These are phyloP conservation scores for Sebastes hopkinsi DNA, from an alignment of 2,797 vertebrate genomes.

Conservation along the genomic window DNA sequence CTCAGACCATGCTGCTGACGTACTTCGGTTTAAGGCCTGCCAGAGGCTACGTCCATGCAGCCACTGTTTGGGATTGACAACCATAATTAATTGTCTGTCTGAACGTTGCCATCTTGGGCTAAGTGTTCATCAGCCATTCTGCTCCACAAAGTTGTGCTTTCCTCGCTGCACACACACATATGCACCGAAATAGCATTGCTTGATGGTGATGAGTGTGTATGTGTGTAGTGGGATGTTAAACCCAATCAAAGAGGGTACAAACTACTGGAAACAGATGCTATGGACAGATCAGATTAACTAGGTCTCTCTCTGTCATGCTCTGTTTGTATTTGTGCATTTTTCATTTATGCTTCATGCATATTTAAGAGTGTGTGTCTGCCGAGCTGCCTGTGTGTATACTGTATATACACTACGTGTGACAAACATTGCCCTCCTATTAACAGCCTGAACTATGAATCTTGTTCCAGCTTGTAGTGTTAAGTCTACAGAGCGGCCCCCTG, in stretches of 20 bases:
- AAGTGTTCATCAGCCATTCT: conserved; percentile 31
- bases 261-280: conserved; percentile 44
- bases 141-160: conserved; percentile 14
- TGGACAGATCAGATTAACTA: conserved; percentile 1
- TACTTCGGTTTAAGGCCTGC: background rate
- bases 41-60: conserved; percentile 25
- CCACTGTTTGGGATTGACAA: conserved; percentile 13
- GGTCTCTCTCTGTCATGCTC: background rate
- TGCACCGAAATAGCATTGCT: conserved; percentile 28
- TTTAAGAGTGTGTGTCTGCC: background rate
- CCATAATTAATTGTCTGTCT: conserved; percentile 47
- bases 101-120: conserved; percentile 20
- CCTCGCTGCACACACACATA: background rate
- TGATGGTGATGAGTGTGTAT: conserved; percentile 12
- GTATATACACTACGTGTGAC: background rate
- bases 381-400: background rate
- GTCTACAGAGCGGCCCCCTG: background rate
- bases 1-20: conserved; percentile 21
- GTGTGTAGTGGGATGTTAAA: conserved; percentile 21
- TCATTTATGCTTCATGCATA: conserved; percentile 8
- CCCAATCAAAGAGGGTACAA: conserved; percentile 34
- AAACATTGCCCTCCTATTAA: conserved; percentile 26
- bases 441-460: conserved; percentile 9
- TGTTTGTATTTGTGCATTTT: background rate
- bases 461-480: conserved; percentile 13